Evolutionary conservation across 1,140 invertebrate genomes (phyloP), one percentile per base, ranked within the genome.

Genomic region (Ceratina calcarata): DNA sequence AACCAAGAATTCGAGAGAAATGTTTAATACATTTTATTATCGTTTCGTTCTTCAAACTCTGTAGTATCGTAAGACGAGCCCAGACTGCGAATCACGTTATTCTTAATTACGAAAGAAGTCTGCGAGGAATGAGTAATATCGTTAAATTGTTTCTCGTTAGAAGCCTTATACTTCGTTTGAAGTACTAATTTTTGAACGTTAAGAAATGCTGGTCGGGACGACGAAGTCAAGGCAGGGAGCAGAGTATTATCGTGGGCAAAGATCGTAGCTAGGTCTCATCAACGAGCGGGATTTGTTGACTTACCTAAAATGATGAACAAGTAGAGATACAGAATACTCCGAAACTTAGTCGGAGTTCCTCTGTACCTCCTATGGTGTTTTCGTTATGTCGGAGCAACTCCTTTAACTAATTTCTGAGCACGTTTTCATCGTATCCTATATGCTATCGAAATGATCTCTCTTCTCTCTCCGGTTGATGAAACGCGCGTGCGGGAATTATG

Each of bases 201-300:
- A 45, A 45, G 37, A 45, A 45, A 45, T 45, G 37, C 10, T 10
- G 10, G 37, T 10, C 37, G 37, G 37, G 3, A 10, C 37, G 10
- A 45, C 10, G 37, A 45, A 45, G 10, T 10, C 37, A 45, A 45
- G 37, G 37, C 37, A 45, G 37, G 37, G 37, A 45, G 37, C 10
- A 45, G 37, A 45, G 37, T 37, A 80, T 80, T 69, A 83, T 74
- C 57, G 45, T 68, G 62, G 60, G 62, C 51, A 60, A 60, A 67
- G 45, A 24, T 74, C 20, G 7, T 49, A 24, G 58, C 18, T 27
- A 45, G 66, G 37, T 55, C 27, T 73, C 16, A 27, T 45, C 58
- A 37, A 24, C 53, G 7, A 62, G 15, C 53, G 45, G 16, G 62
- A 78, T 64, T 64, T 27, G 32, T 66, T 65, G 65, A 49, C 22